Evolutionary conservation across 1,140 invertebrate genomes (phyloP).

Genomic region (Microplitis mediator): DNA sequence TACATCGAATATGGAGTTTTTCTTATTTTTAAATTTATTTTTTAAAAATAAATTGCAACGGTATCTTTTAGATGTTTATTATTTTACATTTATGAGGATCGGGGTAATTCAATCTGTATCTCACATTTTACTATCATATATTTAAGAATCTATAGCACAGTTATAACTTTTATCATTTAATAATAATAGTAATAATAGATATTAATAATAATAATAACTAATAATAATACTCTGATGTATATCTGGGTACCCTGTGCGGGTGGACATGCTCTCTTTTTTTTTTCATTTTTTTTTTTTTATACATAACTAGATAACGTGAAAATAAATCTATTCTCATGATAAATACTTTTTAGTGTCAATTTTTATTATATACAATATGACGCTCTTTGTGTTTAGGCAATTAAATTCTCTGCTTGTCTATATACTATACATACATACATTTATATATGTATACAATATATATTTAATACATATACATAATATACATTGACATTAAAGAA

Average conservation of each 20-base stretch:
- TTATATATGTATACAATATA: slow-evolving; percentile 10
- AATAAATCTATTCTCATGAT: slow-evolving; percentile 59
- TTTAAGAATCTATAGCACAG: not conserved
- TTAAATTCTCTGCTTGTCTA: slow-evolving; percentile 13
- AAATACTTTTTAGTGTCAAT: slow-evolving; percentile 12
- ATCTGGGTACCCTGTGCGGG: too few species aligned
- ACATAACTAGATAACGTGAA: slow-evolving; percentile 63
- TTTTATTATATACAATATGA: slow-evolving; percentile 8
- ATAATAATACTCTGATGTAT: too few species aligned
- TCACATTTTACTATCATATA: slow-evolving; percentile 3
- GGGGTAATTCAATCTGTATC: slow-evolving; percentile 31
- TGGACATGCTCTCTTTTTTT: not conserved
- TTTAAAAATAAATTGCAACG: slow-evolving; percentile 42
- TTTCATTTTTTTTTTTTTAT: not conserved
- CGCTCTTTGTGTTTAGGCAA: not conserved
- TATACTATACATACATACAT: slow-evolving; percentile 29
- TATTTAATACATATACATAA: not conserved
- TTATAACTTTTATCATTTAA: not conserved
- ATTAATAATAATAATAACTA: not conserved
- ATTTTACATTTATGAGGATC: slow-evolving; percentile 46
- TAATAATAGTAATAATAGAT: not conserved
- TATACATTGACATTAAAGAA: slow-evolving; percentile 4
- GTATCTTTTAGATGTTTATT: slow-evolving; percentile 45
- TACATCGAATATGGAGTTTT: slow-evolving; percentile 57
- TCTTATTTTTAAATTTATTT: not conserved